Conservation (phyloP, 1,140 invertebrate genomes). For the Delia radicum region DNA sequence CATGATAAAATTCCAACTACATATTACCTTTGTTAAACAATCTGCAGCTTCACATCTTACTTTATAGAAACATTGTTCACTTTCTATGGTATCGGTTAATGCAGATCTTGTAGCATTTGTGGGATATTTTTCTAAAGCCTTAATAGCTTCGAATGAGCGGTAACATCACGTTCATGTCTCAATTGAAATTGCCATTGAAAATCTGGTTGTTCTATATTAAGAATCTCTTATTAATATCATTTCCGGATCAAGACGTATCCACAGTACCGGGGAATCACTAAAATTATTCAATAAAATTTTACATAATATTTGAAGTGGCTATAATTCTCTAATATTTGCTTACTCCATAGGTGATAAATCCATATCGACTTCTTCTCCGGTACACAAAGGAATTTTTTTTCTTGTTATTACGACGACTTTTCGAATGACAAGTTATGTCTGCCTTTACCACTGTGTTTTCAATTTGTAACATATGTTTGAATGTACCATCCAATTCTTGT, state of each 20-base stretch:
- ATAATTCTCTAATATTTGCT: constrained; percentile 46
- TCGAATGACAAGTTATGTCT: constrained; percentile 98
- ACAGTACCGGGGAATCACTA: constrained; percentile 97
- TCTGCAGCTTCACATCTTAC: constrained; percentile 84
- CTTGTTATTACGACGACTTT: constrained; percentile 95
- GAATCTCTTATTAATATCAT: constrained; percentile 89
- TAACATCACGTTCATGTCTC: constrained; percentile 94
- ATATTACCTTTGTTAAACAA: constrained; percentile 80
- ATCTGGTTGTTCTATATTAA: constrained; percentile 93
- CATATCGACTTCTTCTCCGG: constrained; percentile 99
- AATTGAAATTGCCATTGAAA: constrained; percentile 99
- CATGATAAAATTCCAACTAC: not conserved
- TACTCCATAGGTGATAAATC: constrained; percentile 95
- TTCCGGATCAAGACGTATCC: constrained; percentile 97
- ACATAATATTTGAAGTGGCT: not conserved
- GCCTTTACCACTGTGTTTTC: constrained; percentile 94
- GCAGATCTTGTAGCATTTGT: constrained; percentile 83
- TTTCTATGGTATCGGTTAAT: constrained; percentile 92
- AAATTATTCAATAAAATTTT: constrained; percentile 7
- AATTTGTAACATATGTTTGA: constrained; percentile 93
- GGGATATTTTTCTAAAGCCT: constrained; percentile 82
- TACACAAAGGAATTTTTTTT: constrained; percentile 98
- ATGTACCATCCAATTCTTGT: constrained; percentile 97
- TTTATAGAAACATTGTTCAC: constrained; percentile 91
- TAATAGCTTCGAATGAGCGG: constrained; percentile 92